Percentiles rank a stretch among this genome's conserved stretches.
These are phyloP conservation scores for Falco peregrinus DNA, from an alignment of 2,797 vertebrate species.

Conservation along the genomic window DNA sequence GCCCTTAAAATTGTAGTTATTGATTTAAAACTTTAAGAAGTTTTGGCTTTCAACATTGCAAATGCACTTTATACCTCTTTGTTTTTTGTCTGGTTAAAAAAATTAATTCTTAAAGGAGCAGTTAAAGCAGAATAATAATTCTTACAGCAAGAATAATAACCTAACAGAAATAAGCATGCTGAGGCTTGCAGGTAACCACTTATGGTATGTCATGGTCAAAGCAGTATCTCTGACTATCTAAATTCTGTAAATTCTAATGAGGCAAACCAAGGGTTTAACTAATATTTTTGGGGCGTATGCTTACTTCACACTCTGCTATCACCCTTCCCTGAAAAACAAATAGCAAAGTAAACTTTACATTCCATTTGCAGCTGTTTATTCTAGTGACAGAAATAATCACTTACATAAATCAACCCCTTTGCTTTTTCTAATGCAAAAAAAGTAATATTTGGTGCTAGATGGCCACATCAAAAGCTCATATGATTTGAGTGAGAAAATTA, in stretches of 20 bases:
- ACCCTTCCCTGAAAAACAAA: constrained; percentile 10
- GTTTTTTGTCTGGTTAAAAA: neutral
- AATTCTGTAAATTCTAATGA: neutral
- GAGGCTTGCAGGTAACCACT: neutral
- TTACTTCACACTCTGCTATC: neutral
- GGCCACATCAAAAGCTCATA: constrained; percentile 55
- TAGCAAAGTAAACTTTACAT: constrained; percentile 57
- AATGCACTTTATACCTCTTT: neutral
- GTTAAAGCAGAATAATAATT: neutral
- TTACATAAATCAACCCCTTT: constrained; percentile 52
- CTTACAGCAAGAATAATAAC: neutral
- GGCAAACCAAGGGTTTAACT: neutral
- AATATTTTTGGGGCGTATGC: neutral
- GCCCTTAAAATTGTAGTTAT: neutral
- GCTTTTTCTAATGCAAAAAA: constrained; percentile 51
- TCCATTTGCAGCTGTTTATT: constrained; percentile 64
- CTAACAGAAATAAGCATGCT: neutral
- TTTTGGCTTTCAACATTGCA: neutral
- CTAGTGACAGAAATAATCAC: constrained; percentile 55
- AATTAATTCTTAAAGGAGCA: neutral
- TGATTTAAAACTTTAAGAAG: neutral
- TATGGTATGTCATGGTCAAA: neutral
- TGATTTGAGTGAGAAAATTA: constrained; percentile 5
- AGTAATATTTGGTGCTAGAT: constrained; percentile 21
- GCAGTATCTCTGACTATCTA: neutral